These are phyloP conservation scores for Tragelaphus scriptus DNA, from an alignment of 2,113 vertebrate species.

Conservation along the genomic window DNA sequence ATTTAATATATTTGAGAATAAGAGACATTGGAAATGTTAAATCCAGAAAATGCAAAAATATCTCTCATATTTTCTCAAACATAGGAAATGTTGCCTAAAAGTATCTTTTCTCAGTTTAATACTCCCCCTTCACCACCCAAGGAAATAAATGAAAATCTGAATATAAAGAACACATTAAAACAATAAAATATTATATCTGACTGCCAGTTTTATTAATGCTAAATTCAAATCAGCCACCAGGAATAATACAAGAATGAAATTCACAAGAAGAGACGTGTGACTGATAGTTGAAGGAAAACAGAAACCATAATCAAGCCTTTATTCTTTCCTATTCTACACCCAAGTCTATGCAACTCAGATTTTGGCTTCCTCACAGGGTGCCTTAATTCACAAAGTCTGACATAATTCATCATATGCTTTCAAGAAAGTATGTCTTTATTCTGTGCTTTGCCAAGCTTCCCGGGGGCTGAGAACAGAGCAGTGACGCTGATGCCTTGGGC, in stretches of 20 bases:
- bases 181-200: not conserved
- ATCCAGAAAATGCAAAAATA: not conserved
- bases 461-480: not conserved
- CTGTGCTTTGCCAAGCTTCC: not conserved
- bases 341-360: not conserved
- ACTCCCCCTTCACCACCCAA: not conserved
- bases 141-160: not conserved
- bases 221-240: conserved; percentile 19
- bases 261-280: not conserved
- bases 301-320: conserved; percentile 22
- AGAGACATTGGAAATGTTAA: not conserved
- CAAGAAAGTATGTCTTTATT: conserved; percentile 44
- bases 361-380: not conserved
- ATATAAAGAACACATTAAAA: conserved; percentile 12
- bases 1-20: not conserved
- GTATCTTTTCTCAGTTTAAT: not conserved
- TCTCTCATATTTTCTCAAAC: not conserved
- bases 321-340: not conserved
- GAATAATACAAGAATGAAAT: not conserved
- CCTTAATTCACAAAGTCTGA: conserved; percentile 50
- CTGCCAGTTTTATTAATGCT: conserved; percentile 28
- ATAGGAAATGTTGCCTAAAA: not conserved
- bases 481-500: not conserved
- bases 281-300: conserved; percentile 17
- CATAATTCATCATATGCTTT: conserved; percentile 29